phyloP scores from a whole-genome alignment of 2,888 invertebrate genomes.

The Ochropleura plecta region DNA sequence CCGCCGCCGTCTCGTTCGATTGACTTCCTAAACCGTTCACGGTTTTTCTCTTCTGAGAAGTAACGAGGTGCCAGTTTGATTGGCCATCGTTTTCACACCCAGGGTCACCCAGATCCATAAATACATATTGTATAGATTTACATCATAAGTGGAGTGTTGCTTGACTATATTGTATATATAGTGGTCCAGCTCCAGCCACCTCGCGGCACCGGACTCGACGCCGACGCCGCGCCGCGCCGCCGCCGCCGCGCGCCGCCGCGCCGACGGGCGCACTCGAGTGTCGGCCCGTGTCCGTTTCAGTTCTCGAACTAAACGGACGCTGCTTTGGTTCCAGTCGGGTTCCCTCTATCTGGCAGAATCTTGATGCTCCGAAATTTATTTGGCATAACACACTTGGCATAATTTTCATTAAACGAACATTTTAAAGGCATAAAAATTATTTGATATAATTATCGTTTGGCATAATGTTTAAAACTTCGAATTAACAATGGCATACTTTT shows the following conservation, averaged over 20 bases:
- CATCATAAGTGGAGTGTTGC: not conserved
- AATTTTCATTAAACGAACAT: no score
- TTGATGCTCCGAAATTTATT: no score
- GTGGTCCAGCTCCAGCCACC: not conserved
- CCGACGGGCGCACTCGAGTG: not conserved
- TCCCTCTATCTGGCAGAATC: no score
- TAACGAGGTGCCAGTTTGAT: slow-evolving; percentile 28
- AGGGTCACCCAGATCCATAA: not conserved
- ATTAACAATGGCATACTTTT: no score
- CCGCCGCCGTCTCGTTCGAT: not conserved
- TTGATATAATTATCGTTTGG: no score
- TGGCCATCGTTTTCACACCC: slow-evolving; percentile 16
- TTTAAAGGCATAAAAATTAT: no score
- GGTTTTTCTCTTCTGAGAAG: slow-evolving; percentile 42
- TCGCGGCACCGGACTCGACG: not conserved
- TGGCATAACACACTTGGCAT: no score
- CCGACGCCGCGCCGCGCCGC: no score
- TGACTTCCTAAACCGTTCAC: slow-evolving; percentile 27
- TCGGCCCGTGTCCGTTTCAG: not conserved
- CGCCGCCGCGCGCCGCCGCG: no score
- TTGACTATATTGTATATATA: not conserved
- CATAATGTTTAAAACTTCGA: no score
- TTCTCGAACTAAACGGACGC: not conserved
- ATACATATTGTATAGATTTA: not conserved
- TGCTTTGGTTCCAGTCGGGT: no score